Conservation (phyloP, 2,888 invertebrate genomes). For the Xanthorhoe spadicearia region DNA sequence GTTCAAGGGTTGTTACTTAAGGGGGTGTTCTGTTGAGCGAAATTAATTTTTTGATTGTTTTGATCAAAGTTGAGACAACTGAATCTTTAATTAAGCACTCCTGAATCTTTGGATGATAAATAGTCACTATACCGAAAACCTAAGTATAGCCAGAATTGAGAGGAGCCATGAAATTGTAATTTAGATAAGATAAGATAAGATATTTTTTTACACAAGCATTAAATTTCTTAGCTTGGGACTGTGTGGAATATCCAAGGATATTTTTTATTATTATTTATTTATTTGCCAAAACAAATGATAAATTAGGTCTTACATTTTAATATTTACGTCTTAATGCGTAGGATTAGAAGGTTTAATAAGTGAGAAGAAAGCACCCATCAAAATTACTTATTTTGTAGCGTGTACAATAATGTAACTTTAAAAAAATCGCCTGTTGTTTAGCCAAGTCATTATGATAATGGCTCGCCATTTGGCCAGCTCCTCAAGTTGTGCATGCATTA, state of each 20-base stretch:
- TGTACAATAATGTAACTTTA: conserved; percentile 73
- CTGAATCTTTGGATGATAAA: not conserved
- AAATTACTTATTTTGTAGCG: conserved; percentile 49
- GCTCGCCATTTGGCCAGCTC: conserved; percentile 70
- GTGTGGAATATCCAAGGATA: too few species aligned
- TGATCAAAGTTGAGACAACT: conserved; percentile 29
- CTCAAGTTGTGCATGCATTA: conserved; percentile 49
- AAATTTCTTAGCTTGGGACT: too few species aligned
- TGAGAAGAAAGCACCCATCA: not conserved
- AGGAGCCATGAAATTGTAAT: too few species aligned
- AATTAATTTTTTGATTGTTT: conserved; percentile 36
- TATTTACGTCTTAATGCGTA: too few species aligned
- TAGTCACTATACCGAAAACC: not conserved
- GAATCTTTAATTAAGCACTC: conserved; percentile 28
- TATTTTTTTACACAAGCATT: too few species aligned
- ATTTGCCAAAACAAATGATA: too few species aligned
- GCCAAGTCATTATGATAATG: conserved; percentile 78
- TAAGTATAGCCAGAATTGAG: too few species aligned
- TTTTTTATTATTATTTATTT: too few species aligned
- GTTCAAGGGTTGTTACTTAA: conserved; percentile 54
- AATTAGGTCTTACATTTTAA: too few species aligned
- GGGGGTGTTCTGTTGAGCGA: conserved; percentile 35
- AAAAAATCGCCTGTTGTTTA: conserved; percentile 65
- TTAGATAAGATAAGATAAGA: too few species aligned
- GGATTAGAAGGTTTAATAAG: too few species aligned